Evolutionary conservation across 2,113 vertebrate species (phyloP).

Genomic region (Strix uralensis): DNA sequence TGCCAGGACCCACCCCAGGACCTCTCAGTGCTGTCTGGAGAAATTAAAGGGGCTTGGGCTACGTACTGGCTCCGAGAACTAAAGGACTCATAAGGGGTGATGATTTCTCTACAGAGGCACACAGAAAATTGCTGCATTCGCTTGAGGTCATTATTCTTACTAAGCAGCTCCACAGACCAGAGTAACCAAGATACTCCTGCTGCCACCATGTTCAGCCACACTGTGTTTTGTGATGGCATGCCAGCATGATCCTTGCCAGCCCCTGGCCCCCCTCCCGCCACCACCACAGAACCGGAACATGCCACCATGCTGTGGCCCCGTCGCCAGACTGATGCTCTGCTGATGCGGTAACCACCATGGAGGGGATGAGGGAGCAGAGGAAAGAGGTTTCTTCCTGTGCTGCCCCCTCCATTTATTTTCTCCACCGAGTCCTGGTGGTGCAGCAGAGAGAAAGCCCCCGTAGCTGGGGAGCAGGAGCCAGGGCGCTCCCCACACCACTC

Average conservation of each 20-base stretch:
- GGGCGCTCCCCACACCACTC: background rate
- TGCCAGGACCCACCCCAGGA: background rate
- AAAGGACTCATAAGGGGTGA: background rate
- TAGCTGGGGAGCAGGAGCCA: background rate
- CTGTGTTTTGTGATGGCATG: fast-evolving
- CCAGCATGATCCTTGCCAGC: background rate
- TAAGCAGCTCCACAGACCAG: background rate
- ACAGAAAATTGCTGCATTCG: background rate
- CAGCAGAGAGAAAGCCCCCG: fast-evolving
- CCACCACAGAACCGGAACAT: fast-evolving
- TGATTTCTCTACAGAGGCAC: background rate
- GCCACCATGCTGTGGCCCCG: fast-evolving
- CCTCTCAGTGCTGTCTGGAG: background rate
- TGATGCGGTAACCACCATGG: fast-evolving
- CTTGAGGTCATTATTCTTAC: background rate
- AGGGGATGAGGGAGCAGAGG: background rate
- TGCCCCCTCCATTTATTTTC: background rate
- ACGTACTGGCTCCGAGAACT: fast-evolving
- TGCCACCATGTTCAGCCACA: background rate
- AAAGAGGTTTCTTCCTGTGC: background rate
- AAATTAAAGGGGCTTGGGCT: background rate
- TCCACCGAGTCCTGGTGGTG: fast-evolving
- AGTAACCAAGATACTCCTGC: background rate
- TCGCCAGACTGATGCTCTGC: fast-evolving
- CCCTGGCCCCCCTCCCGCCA: background rate